phyloP scores from a whole-genome alignment of 1,140 invertebrate species.

The Trichonephila clavata region DNA sequence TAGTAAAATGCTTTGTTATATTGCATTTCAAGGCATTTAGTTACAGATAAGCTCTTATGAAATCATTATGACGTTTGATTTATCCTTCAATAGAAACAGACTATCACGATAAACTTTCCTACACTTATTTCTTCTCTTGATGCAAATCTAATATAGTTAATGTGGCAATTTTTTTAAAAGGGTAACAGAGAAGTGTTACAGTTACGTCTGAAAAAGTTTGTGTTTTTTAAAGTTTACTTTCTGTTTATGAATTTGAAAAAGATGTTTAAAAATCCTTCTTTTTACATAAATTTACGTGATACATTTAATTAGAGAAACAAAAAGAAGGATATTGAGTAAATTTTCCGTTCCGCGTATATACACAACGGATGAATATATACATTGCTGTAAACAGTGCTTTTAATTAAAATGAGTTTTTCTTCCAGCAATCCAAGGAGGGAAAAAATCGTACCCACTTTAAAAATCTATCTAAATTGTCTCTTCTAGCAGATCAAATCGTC shows the following conservation, averaged over 20 bases:
- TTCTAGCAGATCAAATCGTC: slow-evolving; percentile 62
- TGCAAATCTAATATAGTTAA: too few relatives aligned
- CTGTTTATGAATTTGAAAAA: neutral
- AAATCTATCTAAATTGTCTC: slow-evolving; percentile 66
- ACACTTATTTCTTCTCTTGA: too few relatives aligned
- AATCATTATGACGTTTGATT: too few relatives aligned
- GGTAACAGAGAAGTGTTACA: neutral
- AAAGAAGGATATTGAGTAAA: neutral
- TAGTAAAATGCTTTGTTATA: too few relatives aligned
- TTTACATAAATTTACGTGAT: neutral
- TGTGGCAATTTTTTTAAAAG: too few relatives aligned
- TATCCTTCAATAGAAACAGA: too few relatives aligned
- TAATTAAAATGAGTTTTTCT: slow-evolving; percentile 53
- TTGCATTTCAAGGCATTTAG: too few relatives aligned
- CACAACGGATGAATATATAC: neutral
- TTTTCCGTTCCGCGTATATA: neutral
- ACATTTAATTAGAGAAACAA: neutral
- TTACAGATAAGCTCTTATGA: too few relatives aligned
- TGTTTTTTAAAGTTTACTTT: too few relatives aligned
- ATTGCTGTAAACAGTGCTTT: slow-evolving; percentile 52
- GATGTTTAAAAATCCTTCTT: neutral
- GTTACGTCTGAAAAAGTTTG: neutral
- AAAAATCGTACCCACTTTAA: slow-evolving; percentile 36
- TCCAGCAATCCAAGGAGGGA: neutral
- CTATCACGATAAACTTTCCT: too few relatives aligned